Evolutionary conservation across 2,113 vertebrate genomes (phyloP), one percentile per base, ranked within the genome.

Genomic region (Fregata magnificens): DNA sequence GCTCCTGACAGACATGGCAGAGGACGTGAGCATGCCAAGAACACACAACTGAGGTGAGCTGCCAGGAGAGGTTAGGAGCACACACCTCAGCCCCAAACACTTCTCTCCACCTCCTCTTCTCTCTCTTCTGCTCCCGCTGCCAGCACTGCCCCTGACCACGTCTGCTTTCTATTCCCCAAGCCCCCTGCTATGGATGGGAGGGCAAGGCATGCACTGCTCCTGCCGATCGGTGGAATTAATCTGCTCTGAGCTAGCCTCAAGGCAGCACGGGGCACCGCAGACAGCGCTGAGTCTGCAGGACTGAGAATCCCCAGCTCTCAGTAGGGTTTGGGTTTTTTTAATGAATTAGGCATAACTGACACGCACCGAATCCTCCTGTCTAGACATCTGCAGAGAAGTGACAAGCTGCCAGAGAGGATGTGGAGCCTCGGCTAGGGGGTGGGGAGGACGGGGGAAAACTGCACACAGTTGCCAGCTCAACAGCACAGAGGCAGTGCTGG

Each of bases 361-460:
- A 97, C 91, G 78, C 96, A 69, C 93, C 38, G 97, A 93, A 95
- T 95, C 93, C 97, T 97, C 97, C 95, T 82, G 97, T 97, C 97
- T 97, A 97, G 97, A 97, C 97, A 97, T 95, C 95, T 94, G 96
- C 97, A 97, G 93, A 97, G 96, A 95, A 97, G 96, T 95, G 95
- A 96, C 96, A 97, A 95, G 96, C 96, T 97, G 97, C 97, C 97
- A 97, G 95, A 34, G 95, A 96, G 95, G 81, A 89, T 89, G 97
- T 85, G 94, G 88, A 97, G 88, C 97, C 88, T 79, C 19, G 13
- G 96, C 85, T 77, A 77, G 95, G 92, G 90, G 92, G 74, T 67
- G 96, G 94, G 81, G 94, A 95, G 83, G 91, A 84, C 3, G 2
- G 83, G 73, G 86, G 65, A 61, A 71, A 89, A 58, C 84, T 28